Conservation (phyloP, 2,797 vertebrate genomes). For the Enteromius radiatus region DNA sequence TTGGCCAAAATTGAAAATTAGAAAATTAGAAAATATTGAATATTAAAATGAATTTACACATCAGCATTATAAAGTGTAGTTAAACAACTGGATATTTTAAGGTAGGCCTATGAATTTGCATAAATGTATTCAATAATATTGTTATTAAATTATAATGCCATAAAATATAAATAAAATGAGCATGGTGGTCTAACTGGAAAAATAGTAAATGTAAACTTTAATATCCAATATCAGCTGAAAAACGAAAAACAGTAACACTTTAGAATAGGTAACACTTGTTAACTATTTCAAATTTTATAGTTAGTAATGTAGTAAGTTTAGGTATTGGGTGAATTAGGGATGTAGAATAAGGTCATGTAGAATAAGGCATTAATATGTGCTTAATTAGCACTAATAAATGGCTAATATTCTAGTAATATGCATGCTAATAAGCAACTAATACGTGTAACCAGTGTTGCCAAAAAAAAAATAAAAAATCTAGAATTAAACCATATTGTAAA, state of each 20-base stretch:
- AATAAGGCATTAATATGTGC: no score
- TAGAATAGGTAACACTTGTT: no score
- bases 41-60: background rate
- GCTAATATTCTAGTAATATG: no score
- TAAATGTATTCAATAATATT: background rate
- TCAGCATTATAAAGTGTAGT: background rate
- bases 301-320: no score
- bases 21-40: background rate
- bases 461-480: background rate
- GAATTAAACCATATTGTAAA: background rate
- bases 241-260: no score
- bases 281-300: no score
- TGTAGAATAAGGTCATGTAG: no score
- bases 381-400: no score
- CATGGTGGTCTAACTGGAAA: background rate
- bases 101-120: background rate
- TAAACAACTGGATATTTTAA: background rate
- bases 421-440: no score
- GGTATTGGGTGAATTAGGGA: no score
- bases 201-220: background rate
- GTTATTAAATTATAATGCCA: background rate
- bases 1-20: background rate
- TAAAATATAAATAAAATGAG: background rate
- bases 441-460: no score
- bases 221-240: background rate